Base-by-base conservation (phyloP, 2,888 invertebrate genomes). In the Sialis lutaria region DNA sequence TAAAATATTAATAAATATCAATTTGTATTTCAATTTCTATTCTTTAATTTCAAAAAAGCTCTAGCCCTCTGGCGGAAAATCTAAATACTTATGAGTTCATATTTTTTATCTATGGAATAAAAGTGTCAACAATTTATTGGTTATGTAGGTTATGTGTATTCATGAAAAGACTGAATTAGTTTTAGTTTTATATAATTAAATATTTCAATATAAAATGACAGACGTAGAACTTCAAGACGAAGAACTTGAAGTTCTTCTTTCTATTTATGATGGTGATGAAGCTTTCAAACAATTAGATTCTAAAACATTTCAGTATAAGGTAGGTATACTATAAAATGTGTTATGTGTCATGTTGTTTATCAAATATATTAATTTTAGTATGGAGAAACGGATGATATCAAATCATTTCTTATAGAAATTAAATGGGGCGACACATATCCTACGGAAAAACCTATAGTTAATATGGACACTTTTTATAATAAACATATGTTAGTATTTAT, bases 211-310 rank as follows among this genome's bases (percentile, higher is more conserved):
- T n/a, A 60, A 59, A 59, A 77, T 77, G 75, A 69, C 71, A 48
- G 72, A 74, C 57, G 58, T 60, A 40, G 85, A 87, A 60, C 71
- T 79, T 49, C 89, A 89, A 61, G 73, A 77, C 44, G 93, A 95
- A 58, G 95, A 95, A 67, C 70, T 84, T 45, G 93, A 95, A 69
- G 93, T 90, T 1, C 66, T 96, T 49, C 75, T 77, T 53, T 90
- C 93, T 4, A 96, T 96, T 57, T 96, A 95, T 64, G 93, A 95
- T 57, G 93, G 93, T 12, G 95, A 95, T 65, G 72, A 75, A 2
- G 77, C 77, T 50, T 95, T 91, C 61, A 90, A 88, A 63, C 77
- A 88, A 68, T 64, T 88, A 33, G 76, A 80, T 60, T 63, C 75
- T 6, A 83, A 75, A 48, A 80, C 81, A 48, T 93, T 84, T 69